Evolutionary conservation across 2,113 vertebrate genomes (phyloP).

Genomic region (Brachirus orientalis): DNA sequence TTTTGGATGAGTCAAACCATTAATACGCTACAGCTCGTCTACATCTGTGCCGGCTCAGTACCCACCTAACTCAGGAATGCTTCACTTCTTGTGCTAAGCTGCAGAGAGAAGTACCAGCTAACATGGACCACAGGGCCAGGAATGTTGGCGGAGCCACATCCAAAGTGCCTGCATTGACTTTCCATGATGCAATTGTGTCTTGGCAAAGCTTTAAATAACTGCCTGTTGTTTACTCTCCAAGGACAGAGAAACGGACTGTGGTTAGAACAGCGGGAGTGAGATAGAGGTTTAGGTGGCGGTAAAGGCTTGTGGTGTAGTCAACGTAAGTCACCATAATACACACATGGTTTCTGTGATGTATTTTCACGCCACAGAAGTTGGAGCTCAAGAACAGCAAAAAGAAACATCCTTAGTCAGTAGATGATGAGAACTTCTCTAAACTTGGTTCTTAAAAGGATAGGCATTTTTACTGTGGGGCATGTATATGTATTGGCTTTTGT

Average conservation of each 20-base stretch:
- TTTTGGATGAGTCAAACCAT: conserved; percentile 30
- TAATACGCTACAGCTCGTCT: conserved; percentile 6
- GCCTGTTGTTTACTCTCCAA: conserved; percentile 68
- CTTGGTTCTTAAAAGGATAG: no score
- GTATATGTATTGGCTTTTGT: no score
- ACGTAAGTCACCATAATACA: conserved; percentile 14
- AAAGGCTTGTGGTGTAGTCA: conserved; percentile 7
- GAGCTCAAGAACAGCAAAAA: background rate
- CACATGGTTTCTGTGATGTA: conserved; percentile 5
- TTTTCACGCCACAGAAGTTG: background rate
- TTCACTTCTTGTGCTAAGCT: conserved; percentile 8
- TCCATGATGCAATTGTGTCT: conserved; percentile 79
- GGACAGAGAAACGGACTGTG: conserved; percentile 49
- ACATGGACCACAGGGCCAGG: conserved; percentile 56
- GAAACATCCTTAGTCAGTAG: no score
- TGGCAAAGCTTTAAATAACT: conserved; percentile 78
- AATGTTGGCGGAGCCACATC: conserved; percentile 72
- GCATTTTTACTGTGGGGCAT: no score
- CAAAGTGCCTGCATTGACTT: conserved; percentile 70
- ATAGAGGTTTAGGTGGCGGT: conserved; percentile 25
- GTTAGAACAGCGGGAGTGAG: conserved; percentile 29
- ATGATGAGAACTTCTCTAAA: no score
- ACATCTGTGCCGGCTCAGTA: conserved; percentile 37
- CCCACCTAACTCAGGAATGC: conserved; percentile 55
- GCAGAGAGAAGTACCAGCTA: conserved; percentile 28